Base-by-base conservation (phyloP, 2,113 vertebrate genomes). In the Entelurus aequoreus region DNA sequence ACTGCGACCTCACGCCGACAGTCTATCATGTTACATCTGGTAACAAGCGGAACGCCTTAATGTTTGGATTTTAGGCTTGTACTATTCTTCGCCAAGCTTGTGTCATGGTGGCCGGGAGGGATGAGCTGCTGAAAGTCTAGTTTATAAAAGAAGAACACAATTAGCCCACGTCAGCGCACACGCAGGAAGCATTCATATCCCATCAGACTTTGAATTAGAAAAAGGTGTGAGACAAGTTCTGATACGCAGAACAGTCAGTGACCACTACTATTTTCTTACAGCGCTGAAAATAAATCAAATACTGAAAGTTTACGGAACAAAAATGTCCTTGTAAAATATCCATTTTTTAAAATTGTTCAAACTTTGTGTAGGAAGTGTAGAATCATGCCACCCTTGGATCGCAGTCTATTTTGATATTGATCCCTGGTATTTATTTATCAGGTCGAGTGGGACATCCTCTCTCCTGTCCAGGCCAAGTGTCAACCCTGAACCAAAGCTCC, bases 401-500 rank as follows among this genome's bases (percentile, higher is more conserved):
- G 40, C 40, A 42, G 5, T 57, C 38, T 66, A 16, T 37, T 62
- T 50, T 46, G 2, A 14, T 14, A 42, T 5, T 35, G 36, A 53
- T 75, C 19, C n/a, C 62, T 67, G 46, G 37, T 75, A 69, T 76
- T 78, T 75, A 70, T 74, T 70, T 37, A 65, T 63, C 46, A 16
- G 47, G 37, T 51, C 46, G 61, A 50, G 48, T 21, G 13, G 52
- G 4, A 54, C 28, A 40, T 66, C 19, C 28, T 53, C 28, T 69
- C 15, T 47, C 16, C 14, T 64, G 19, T 53, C 28, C 53, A 15
- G 58, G 35, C 2, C 5, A 38, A 56, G 48, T 55, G 15, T 44
- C 58, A 9, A 48, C 46, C 28, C 56, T 63, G 59, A 75, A 72
- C 63, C 65, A 80, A 77, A 80, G 74, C 70, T 77, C 47, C 64